Conservation (phyloP, 2,797 vertebrate species). For the Xerus rutilus region DNA sequence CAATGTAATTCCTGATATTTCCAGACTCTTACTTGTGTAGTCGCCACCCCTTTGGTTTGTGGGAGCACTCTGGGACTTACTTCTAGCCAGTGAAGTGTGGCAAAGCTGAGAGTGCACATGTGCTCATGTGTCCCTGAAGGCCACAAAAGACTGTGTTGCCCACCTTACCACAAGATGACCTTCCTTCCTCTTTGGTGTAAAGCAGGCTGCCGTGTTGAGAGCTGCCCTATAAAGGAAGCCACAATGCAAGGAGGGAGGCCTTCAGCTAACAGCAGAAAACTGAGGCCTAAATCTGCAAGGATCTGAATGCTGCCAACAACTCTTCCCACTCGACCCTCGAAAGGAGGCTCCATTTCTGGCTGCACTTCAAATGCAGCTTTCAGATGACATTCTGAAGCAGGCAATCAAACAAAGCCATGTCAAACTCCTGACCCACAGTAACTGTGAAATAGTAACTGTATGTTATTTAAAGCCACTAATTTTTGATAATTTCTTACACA, state of each 20-base stretch:
- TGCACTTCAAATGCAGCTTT: not conserved
- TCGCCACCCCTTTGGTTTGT: not conserved
- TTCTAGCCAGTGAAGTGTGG: not conserved
- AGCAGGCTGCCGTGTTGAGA: not conserved
- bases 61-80: not conserved
- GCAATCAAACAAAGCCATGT: not conserved
- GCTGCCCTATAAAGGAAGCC: not conserved
- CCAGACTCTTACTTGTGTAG: not conserved
- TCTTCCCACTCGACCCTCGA: not conserved
- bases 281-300: not conserved
- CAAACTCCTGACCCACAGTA: not conserved
- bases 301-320: not conserved
- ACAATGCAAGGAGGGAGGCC: not conserved
- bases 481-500: not conserved
- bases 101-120: not conserved
- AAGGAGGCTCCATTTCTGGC: not conserved
- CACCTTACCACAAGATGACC: not conserved
- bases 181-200: not conserved
- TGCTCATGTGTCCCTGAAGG: not conserved
- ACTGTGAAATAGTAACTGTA: not conserved
- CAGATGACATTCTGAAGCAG: not conserved
- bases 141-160: not conserved
- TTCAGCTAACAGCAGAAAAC: not conserved
- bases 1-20: not conserved
- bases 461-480: constrained; percentile 27